A percentile compares a stretch with the other conserved stretches of the same genome.
Conservation (phyloP, 2,888 invertebrate species). For the Crocallis elinguaria region DNA sequence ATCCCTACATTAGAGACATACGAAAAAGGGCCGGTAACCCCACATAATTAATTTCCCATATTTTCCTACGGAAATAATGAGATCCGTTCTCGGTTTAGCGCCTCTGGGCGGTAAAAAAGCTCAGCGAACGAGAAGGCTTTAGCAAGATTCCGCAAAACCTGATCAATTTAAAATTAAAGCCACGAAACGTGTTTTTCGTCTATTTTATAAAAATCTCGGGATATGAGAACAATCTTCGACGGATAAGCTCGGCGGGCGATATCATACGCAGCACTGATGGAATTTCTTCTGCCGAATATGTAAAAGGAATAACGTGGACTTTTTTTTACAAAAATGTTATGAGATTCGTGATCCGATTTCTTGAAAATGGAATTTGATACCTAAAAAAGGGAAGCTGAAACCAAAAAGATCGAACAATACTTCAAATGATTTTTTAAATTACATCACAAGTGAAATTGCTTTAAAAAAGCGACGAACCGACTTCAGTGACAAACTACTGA, state of each 20-base stretch:
- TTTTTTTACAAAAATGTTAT: constrained; percentile 25
- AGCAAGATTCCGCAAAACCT: constrained; percentile 79
- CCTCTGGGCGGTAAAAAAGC: constrained; percentile 60
- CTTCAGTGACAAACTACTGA: too few relatives aligned
- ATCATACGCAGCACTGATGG: constrained; percentile 58
- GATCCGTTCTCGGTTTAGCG: constrained; percentile 59
- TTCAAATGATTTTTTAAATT: neutral
- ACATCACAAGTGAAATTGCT: too few relatives aligned
- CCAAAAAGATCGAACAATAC: neutral
- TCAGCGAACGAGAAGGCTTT: constrained; percentile 75
- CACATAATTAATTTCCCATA: constrained; percentile 74
- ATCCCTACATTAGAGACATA: constrained; percentile 36
- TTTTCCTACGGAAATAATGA: constrained; percentile 69
- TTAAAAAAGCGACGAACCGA: too few relatives aligned
- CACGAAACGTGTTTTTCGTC: constrained; percentile 84
- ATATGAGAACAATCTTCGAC: constrained; percentile 80
- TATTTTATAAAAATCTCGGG: constrained; percentile 83
- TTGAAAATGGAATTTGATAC: constrained; percentile 20
- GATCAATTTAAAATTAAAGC: constrained; percentile 86
- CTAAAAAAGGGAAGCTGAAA: neutral
- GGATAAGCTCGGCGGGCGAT: constrained; percentile 64
- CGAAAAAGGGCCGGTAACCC: constrained; percentile 51
- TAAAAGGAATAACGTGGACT: constrained; percentile 42
- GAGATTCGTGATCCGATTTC: constrained; percentile 20
- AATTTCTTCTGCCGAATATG: constrained; percentile 51